Percentiles rank a stretch among this genome's conserved stretches.
Conservation (phyloP, 2,888 invertebrate species). For the Sthenelais limicola region DNA sequence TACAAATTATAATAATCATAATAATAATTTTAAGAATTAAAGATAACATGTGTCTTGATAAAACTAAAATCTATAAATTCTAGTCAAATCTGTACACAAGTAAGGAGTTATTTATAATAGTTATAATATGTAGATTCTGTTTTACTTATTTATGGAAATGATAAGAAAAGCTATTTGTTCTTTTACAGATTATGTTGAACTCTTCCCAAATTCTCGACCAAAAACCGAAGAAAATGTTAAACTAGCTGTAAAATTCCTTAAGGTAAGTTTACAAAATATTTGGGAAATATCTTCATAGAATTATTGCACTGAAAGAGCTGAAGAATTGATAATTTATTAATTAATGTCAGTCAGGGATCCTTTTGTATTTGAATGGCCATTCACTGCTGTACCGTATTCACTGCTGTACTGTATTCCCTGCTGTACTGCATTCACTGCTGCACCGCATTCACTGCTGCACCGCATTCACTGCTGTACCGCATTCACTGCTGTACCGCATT, state of each 20-base stretch:
- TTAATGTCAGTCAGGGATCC: too few species aligned
- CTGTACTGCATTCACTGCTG: too few species aligned
- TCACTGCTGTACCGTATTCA: too few species aligned
- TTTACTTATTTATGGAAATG: not conserved
- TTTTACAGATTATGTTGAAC: conserved; percentile 60
- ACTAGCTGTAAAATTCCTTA: conserved; percentile 56
- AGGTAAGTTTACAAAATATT: conserved; percentile 49
- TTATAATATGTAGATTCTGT: too few species aligned
- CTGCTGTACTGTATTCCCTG: too few species aligned
- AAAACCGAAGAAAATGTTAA: conserved; percentile 54
- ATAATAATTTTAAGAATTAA: not conserved
- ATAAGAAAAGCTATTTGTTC: not conserved
- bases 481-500: too few species aligned
- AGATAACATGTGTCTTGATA: not conserved
- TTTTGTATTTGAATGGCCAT: too few species aligned
- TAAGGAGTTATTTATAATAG: too few species aligned
- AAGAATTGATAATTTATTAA: not conserved
- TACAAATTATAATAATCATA: not conserved
- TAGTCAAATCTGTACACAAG: too few species aligned
- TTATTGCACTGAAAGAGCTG: not conserved
- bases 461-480: too few species aligned
- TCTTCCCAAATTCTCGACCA: conserved; percentile 60
- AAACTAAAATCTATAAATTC: too few species aligned
- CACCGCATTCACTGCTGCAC: too few species aligned
- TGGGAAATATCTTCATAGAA: not conserved